These are phyloP conservation scores for Pituophis catenifer DNA, from an alignment of 2,113 vertebrate species.

Conservation along the genomic window DNA sequence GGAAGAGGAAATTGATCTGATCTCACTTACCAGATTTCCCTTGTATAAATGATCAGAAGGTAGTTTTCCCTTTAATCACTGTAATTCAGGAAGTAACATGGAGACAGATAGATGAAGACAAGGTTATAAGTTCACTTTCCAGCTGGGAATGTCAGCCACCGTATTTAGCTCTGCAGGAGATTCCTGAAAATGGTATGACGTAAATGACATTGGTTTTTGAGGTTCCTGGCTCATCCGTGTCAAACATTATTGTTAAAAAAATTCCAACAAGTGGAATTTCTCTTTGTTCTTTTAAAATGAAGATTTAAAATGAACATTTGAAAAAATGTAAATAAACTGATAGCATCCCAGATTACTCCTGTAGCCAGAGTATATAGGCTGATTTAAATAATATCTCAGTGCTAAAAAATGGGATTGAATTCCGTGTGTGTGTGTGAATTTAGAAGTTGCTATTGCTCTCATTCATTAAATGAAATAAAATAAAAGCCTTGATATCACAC, in stretches of 20 bases:
- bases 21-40: slow-evolving; percentile 35
- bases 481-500: neutral
- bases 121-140: slow-evolving; percentile 72
- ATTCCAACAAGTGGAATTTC: neutral
- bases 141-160: slow-evolving; percentile 66
- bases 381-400: neutral
- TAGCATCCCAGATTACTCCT: neutral
- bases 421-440: neutral
- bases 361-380: neutral
- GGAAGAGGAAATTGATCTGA: slow-evolving; percentile 62
- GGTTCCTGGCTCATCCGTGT: slow-evolving; percentile 61
- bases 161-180: slow-evolving; percentile 41
- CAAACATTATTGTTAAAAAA: slow-evolving; percentile 42
- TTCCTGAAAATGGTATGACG: slow-evolving; percentile 50
- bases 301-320: neutral
- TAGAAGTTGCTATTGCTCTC: neutral
- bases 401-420: neutral
- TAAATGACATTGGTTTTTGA: slow-evolving; percentile 31
- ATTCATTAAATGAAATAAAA: neutral
- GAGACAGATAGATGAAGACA: slow-evolving; percentile 49
- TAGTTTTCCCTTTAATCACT: slow-evolving; percentile 40
- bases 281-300: neutral
- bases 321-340: neutral
- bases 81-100: slow-evolving; percentile 48
- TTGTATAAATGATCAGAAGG: slow-evolving; percentile 24